phyloP scores from a whole-genome alignment of 2,888 invertebrate species.

The Tridacna gigas region DNA sequence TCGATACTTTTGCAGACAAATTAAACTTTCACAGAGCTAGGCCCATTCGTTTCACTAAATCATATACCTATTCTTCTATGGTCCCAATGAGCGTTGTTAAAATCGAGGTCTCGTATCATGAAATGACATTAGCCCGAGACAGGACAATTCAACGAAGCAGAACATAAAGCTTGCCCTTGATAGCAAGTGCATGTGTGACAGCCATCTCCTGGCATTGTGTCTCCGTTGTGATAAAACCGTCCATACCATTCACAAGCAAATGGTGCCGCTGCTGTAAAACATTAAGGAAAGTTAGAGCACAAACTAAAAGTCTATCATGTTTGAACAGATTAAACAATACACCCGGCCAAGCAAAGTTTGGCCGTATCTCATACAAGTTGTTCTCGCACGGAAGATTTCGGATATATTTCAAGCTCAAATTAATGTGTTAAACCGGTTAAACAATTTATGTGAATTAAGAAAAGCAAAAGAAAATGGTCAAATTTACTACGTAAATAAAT shows the following conservation, averaged over 20 bases:
- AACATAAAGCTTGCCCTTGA: constrained; percentile 37
- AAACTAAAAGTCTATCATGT: background rate
- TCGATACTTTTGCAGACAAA: too few relatives aligned
- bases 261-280: constrained; percentile 36
- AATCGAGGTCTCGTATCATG: background rate
- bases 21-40: too few relatives aligned
- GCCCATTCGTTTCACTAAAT: too few relatives aligned
- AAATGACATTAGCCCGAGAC: background rate
- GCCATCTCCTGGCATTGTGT: constrained; percentile 52
- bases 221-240: constrained; percentile 45
- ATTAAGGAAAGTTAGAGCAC: background rate
- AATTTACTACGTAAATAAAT: too few relatives aligned
- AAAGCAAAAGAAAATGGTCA: background rate
- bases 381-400: background rate
- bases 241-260: constrained; percentile 53
- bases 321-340: background rate
- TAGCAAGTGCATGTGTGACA: constrained; percentile 51
- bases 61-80: too few relatives aligned
- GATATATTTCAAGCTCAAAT: background rate
- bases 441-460: too few relatives aligned
- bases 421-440: background rate
- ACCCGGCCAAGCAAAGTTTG: background rate
- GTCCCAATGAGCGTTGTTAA: too few relatives aligned
- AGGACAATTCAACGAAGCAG: constrained; percentile 43
- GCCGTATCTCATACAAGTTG: background rate